These are phyloP conservation scores for Loris lydekkerianus DNA, from an alignment of 2,797 vertebrate genomes.

Conservation along the genomic window DNA sequence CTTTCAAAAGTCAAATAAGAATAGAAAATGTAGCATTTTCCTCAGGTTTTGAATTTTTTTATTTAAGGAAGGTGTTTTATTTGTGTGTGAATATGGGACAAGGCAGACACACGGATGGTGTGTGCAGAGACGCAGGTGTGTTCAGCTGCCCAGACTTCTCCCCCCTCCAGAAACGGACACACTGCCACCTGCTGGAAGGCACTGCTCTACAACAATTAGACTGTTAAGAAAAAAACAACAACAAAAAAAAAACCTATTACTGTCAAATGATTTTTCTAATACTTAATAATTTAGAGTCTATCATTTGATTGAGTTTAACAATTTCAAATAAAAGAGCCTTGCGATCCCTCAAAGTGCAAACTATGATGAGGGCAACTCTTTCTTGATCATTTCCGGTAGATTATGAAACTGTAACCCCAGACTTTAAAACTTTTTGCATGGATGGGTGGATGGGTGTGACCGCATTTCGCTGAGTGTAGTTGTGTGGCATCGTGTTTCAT, in stretches of 20 bases:
- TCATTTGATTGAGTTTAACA: not conserved
- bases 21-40: slow-evolving; percentile 43
- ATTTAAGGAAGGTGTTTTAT: slow-evolving; percentile 50
- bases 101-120: not conserved
- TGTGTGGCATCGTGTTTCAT: not conserved
- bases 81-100: slow-evolving; percentile 57
- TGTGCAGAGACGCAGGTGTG: not conserved
- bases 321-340: not conserved
- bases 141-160: not conserved
- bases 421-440: not conserved
- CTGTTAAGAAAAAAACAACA: not conserved
- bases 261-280: not conserved
- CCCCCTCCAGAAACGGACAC: not conserved
- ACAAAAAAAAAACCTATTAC: not conserved
- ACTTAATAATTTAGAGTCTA: not conserved
- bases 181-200: slow-evolving; percentile 69
- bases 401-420: not conserved
- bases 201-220: not conserved
- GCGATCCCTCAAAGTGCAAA: not conserved
- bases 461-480: not conserved
- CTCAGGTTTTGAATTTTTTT: not conserved
- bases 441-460: not conserved
- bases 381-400: not conserved
- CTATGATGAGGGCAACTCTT: not conserved
- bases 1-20: slow-evolving; percentile 59